phyloP scores from a whole-genome alignment of 2,797 vertebrate genomes.

The Dromococcyx pavoninus region DNA sequence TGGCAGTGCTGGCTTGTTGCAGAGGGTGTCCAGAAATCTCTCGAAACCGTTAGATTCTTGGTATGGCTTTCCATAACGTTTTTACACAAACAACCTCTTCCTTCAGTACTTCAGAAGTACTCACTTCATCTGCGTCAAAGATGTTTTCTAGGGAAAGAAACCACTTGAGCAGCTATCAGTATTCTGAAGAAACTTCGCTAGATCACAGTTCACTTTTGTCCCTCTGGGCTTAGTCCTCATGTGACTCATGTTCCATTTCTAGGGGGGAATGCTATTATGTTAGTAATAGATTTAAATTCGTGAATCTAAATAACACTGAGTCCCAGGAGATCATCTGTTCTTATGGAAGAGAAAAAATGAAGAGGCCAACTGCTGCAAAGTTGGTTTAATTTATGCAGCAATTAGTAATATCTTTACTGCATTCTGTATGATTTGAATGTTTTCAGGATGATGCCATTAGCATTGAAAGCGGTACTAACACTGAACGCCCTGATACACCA shows the following conservation, averaged over 20 bases:
- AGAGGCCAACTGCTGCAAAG: background rate
- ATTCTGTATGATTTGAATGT: background rate
- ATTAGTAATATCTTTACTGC: background rate
- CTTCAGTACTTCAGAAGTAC: background rate
- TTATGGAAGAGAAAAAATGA: background rate
- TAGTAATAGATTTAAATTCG: background rate
- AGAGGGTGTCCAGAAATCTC: background rate
- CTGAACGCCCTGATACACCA: slow-evolving; percentile 93
- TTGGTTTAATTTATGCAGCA: background rate
- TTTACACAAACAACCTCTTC: background rate
- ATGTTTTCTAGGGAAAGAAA: background rate
- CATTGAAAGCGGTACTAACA: slow-evolving; percentile 93
- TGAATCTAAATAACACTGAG: background rate
- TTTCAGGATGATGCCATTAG: slow-evolving; percentile 93
- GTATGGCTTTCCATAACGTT: background rate
- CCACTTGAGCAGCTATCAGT: background rate
- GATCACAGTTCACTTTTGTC: background rate
- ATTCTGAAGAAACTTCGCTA: background rate
- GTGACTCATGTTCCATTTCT: background rate
- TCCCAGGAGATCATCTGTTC: background rate
- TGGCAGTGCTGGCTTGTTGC: background rate
- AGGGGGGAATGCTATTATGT: background rate
- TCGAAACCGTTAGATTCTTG: background rate
- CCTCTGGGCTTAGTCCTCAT: background rate
- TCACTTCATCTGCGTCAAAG: background rate